A percentile compares a stretch with the other conserved stretches of the same genome.
Evolutionary conservation across 2,113 vertebrate species (phyloP).

Genomic region (Mus spicilegus): DNA sequence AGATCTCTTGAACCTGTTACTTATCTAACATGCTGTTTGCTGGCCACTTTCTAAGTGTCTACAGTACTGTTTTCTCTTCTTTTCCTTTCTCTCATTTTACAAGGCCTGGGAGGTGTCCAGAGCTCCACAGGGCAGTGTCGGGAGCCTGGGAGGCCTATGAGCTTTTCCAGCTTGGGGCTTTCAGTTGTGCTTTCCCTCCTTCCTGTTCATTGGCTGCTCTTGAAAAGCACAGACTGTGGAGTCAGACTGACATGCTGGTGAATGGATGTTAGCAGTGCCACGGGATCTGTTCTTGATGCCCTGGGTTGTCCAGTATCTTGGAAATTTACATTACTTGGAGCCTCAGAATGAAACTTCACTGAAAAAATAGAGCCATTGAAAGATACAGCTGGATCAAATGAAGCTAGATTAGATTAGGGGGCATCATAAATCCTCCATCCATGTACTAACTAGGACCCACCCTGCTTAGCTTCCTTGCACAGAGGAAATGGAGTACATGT

Average conservation of each 20-base stretch:
- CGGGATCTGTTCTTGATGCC: not conserved
- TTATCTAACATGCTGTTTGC: too few relatives aligned
- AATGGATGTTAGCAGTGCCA: not conserved
- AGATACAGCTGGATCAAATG: not conserved
- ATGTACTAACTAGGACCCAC: not conserved
- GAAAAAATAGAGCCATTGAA: not conserved
- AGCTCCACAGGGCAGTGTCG: too few relatives aligned
- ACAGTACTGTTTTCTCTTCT: not conserved
- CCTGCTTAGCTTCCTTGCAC: not conserved
- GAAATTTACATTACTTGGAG: not conserved
- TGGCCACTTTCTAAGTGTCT: not conserved
- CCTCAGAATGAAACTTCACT: not conserved
- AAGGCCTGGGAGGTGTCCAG: not conserved
- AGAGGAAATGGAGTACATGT: not conserved
- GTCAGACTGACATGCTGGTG: not conserved
- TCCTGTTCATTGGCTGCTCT: accelerated
- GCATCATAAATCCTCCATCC: not conserved
- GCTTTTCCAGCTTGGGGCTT: not conserved
- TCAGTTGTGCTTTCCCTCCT: not conserved
- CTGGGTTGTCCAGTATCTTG: not conserved
- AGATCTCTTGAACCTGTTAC: not conserved
- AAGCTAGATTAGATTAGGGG: not conserved
- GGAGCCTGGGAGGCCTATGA: not conserved
- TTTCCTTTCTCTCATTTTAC: not conserved
- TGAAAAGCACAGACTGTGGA: too few relatives aligned